Evolutionary conservation across 1,140 invertebrate genomes (phyloP).

Genomic region (Drosophila obscura): DNA sequence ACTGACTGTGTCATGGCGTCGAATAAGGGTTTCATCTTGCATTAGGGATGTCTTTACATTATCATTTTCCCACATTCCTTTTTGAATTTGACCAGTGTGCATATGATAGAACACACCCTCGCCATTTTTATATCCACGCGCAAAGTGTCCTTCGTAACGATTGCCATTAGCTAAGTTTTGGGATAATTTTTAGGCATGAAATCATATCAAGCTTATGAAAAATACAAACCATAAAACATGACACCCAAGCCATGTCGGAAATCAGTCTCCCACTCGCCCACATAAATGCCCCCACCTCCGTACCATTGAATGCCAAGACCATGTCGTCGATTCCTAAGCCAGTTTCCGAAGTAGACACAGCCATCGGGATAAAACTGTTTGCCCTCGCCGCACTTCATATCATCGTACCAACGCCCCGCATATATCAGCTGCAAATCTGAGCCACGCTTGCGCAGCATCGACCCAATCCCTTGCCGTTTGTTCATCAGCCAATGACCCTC

Average conservation of each 20-base stretch:
- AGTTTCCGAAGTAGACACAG: constrained; percentile 80
- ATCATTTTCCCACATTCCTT: constrained; percentile 85
- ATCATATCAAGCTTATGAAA: neutral
- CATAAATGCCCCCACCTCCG: constrained; percentile 84
- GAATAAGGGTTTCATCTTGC: constrained; percentile 73
- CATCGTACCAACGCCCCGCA: constrained; percentile 85
- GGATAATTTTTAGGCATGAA: neutral
- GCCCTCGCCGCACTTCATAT: constrained; percentile 84
- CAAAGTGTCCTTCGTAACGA: constrained; percentile 86
- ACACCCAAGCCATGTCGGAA: constrained; percentile 83
- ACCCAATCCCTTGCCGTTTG: constrained; percentile 85
- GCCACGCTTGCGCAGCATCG: constrained; percentile 62
- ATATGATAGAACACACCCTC: constrained; percentile 86
- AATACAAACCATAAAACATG: constrained; percentile 69
- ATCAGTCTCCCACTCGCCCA: constrained; percentile 84
- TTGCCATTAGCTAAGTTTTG: constrained; percentile 85
- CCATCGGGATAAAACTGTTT: constrained; percentile 76
- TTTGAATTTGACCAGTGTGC: constrained; percentile 85
- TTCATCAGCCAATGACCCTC: constrained; percentile 85
- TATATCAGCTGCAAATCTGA: constrained; percentile 76
- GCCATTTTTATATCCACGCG: constrained; percentile 85
- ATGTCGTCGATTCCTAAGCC: constrained; percentile 85
- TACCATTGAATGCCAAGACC: constrained; percentile 87
- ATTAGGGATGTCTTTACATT: constrained; percentile 84
- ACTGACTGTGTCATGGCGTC: constrained; percentile 41